Evolutionary conservation across 92 coral and sea anemone species (phyloP), one percentile per base, ranked within the genome.

Genomic region (Zoanthus solanderi): DNA sequence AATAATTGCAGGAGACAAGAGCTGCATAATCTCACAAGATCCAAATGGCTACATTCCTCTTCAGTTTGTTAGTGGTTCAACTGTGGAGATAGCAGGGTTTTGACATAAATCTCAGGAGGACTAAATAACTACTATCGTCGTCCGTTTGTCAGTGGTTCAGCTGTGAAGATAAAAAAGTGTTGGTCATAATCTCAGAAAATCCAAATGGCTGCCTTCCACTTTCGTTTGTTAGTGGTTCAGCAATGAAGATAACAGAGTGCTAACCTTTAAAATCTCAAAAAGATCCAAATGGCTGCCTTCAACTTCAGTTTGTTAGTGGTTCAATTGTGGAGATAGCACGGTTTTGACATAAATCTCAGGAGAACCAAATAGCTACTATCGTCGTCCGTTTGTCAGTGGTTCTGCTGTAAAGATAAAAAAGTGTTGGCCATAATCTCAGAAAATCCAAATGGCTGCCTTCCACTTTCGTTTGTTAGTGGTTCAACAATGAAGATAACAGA

Each of bases 21-120:
- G 2, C n/a, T 61, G 56, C n/a, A 8, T 63, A 5, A 29, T 61
- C 56, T 78, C 71, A 2, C 73, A 80, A 80, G 84, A 66, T 5
- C 44, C 13, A 29, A 28, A 80, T 63, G 84, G 84, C 84, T 80
- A 80, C 74, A 80, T 80, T 44, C 84, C 72, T 37, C 72, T 66
- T 54, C 52, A 58, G n/a, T 58, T 58, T 58, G 66, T 58, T 5
- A 58, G 6, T 48, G 44, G 13, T 52, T 80, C 84, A 8, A 58
- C 84, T 12, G 54, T 78, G 30, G 57, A 34, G 72, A 60, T 78
- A 42, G 57, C 71, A 57, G 72, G 84, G 15, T 30, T 3, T 7
- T 50, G 54, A 50, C 12, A 7, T 7, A 7, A 6, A 57, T 77
- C 66, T 77, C 46, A 11, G 82, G 50, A 50, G 82, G 30, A 0